Percentiles rank a stretch among this genome's conserved stretches.
These are phyloP conservation scores for Ferrisia virgata DNA, from an alignment of 2,888 invertebrate genomes.

Conservation along the genomic window DNA sequence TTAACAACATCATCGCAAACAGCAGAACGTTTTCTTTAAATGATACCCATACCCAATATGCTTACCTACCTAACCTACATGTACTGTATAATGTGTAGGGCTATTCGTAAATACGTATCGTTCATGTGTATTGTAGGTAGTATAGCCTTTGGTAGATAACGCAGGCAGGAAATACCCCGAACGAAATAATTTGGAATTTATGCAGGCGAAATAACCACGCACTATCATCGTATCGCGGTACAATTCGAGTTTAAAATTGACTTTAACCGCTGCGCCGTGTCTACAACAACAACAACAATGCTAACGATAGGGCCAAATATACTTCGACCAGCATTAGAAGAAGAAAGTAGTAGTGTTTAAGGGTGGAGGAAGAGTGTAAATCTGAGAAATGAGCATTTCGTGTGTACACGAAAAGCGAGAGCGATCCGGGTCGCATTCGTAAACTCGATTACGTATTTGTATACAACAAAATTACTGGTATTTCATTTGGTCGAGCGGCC, in stretches of 20 bases:
- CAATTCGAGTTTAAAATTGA: neutral
- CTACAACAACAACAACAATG: too few relatives aligned
- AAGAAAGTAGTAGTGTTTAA: too few relatives aligned
- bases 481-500: neutral
- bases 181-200: neutral
- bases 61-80: too few relatives aligned
- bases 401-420: neutral
- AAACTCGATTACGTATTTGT: neutral
- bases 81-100: neutral
- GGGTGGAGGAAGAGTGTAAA: neutral
- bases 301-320: too few relatives aligned
- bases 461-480: conserved; percentile 1
- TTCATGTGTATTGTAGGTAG: neutral
- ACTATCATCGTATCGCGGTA: neutral
- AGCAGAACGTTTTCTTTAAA: too few relatives aligned
- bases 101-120: neutral
- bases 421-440: neutral
- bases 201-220: neutral
- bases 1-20: too few relatives aligned
- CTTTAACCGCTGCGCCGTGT: neutral
- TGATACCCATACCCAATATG: too few relatives aligned
- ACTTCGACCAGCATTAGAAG: neutral
- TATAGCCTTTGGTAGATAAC: neutral
- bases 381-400: neutral
- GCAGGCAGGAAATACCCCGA: neutral